Conservation (phyloP, 2,797 vertebrate species). For the Cephalopachus bancanus region DNA sequence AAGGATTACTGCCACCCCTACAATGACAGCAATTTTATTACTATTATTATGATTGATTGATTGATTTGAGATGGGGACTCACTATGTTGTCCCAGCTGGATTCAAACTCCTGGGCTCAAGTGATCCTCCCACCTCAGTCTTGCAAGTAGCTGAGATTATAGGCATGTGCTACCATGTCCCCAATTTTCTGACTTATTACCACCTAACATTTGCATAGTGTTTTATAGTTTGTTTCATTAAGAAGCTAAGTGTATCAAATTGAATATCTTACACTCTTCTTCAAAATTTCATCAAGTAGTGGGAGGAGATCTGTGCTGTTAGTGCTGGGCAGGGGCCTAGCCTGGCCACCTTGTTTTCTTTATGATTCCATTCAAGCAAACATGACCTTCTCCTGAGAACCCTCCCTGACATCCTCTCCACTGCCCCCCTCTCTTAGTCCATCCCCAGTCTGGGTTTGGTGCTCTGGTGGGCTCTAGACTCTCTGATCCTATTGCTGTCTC, state of each 20-base stretch:
- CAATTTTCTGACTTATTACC: too few species aligned
- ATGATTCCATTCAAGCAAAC: neutral
- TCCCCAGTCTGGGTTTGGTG: neutral
- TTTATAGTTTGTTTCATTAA: neutral
- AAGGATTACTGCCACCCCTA: neutral
- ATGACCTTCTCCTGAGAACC: neutral
- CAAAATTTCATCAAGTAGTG: neutral
- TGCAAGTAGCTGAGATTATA: too few species aligned
- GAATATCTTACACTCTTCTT: neutral
- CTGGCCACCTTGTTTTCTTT: slow-evolving; percentile 2
- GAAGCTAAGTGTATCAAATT: neutral
- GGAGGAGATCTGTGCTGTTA: neutral
- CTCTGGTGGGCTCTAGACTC: neutral
- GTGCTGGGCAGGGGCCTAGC: neutral
- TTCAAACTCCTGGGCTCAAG: too few species aligned
- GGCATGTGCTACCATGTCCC: too few species aligned
- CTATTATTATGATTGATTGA: neutral
- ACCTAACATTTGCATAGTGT: neutral
- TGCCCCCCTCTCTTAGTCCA: neutral
- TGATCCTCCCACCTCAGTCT: too few species aligned
- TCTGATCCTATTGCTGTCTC: neutral
- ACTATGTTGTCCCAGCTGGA: too few species aligned
- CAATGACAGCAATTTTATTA: neutral
- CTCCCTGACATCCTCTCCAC: neutral
- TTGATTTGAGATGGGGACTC: too few species aligned